Evolutionary conservation across 2,888 invertebrate species (phyloP), one percentile per base, ranked within the genome.

Genomic region (Lordiphosa andalusiaca): DNA sequence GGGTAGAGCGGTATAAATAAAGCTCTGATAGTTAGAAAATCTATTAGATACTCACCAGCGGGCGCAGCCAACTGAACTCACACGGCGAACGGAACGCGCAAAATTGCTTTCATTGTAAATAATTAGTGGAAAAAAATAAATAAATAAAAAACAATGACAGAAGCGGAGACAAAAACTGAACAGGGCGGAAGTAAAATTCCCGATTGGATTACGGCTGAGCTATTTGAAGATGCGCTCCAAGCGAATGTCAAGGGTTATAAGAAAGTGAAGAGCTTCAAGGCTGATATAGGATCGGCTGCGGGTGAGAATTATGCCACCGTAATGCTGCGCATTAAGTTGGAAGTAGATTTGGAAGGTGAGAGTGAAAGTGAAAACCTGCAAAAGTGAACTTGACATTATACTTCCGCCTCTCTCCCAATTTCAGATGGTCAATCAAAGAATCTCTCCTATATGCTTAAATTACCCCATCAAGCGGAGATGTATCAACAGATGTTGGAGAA

Each of bases 251-350:
- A 57, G 10, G 70, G 67, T 0, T 78, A 65, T 13, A 46, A 54
- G 4, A 71, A 66, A 47, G 64, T 77, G 0, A 65, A 56, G 21
- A 70, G 33, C 12, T 73, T 82, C 2, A 71, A 60, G 19, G 35
- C 61, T 10, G 42, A 13, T 5, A 64, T 64, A 1, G 87, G 86
- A 7, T 51, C 68, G 3, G 71, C 62, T 3, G 70, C 78, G 0
- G 88, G 88, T 0, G 88, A 89, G 56, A 88, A 88, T 55, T 89
- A 84, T 64, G 68, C 83, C n/a, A 87, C 88, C 0, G 47, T 85
- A 2, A 85, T 88, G 84, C 40, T 86, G 21, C 73, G 88, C 7
- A 21, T 85, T 2, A 50, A 66, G 12, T 67, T 88, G 9, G 80
- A 80, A 1, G 53, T 86, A 9, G 78, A 86, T 41, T 51, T 87